Base-by-base conservation (phyloP, 2,888 invertebrate species). In the Pycnomerus fuliginosus region DNA sequence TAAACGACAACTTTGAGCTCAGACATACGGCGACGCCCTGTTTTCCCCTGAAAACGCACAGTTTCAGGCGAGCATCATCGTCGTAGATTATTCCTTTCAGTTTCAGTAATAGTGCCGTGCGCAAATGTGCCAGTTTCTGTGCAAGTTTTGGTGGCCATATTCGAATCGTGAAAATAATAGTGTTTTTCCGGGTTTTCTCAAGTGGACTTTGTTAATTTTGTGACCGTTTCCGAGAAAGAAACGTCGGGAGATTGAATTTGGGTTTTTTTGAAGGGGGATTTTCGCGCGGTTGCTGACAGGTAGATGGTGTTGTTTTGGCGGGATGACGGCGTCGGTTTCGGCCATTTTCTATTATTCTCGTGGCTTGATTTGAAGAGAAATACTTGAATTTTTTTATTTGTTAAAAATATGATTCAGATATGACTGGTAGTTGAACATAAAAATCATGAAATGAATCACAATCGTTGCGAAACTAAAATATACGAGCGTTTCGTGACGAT, bases 51-150 rank as follows among this genome's bases (percentile, higher is more conserved):
- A 46, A 44, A 34, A 11, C 16, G 22, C 4, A 39, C 10, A 38
- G 3, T 45, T 44, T 46, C 45, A 40, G 24, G 14, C 23, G 16
- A 29, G 32, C 58, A 50, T 47, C n/a, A n/a, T 23, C 32, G 55
- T 56, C 50, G 23, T 5, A 28, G 29, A 32, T 47, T 33, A 22
- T 17, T 32, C n/a, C n/a, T n/a, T n/a, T 31, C 25, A 11, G 16
- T 34, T 38, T 42, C 31, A 46, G 36, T 37, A 35, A 50, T 50
- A 35, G 56, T 52, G 54, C 25, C 56, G 53, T 52, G 59, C 52
- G 56, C 61, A 58, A 44, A 50, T 46, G 50, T 53, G 54, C 57
- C 52, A 52, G 53, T 51, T 43, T 44, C 39, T 46, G 42, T 33
- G 35, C 27, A 39, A 48, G 45, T 52, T 46, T 45, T 48, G 50